Conservation (phyloP, 1,140 invertebrate genomes). For the Phenacoccus solenopsis region DNA sequence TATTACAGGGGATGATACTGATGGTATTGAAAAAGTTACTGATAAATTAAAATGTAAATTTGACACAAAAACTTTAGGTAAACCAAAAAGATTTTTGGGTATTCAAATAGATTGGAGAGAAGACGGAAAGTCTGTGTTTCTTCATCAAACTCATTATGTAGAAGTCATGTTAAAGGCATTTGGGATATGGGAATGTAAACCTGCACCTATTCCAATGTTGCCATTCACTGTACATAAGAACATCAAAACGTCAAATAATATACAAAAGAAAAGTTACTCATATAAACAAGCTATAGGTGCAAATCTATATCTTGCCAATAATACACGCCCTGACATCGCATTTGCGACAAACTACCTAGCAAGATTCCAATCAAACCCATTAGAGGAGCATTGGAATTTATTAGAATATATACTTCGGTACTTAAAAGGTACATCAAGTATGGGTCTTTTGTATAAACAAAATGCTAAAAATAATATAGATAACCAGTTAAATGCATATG, state of each 20-base stretch:
- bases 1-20: conserved; percentile 23
- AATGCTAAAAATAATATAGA: not conserved
- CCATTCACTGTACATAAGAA: not conserved
- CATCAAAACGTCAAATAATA: conserved; percentile 15
- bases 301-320: conserved; percentile 30
- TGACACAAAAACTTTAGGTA: conserved; percentile 22
- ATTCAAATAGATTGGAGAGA: conserved; percentile 28
- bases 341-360: conserved; percentile 29
- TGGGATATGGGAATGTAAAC: conserved; percentile 26
- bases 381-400: not conserved
- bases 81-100: conserved; percentile 27
- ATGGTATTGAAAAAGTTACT: conserved; percentile 26
- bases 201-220: conserved; percentile 27
- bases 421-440: conserved; percentile 29
- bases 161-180: conserved; percentile 27
- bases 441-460: conserved; percentile 22
- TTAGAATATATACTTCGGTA: conserved; percentile 31
- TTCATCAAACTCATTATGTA: conserved; percentile 26
- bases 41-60: conserved; percentile 23
- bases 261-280: conserved; percentile 19
- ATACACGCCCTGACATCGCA: conserved; percentile 32
- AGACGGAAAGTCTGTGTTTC: conserved; percentile 23
- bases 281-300: conserved; percentile 29
- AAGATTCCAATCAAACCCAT: conserved; percentile 20
- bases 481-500: conserved; percentile 22